Evolutionary conservation across 2,888 invertebrate genomes (phyloP), one percentile per base, ranked within the genome.

Genomic region (Magallana nippona): DNA sequence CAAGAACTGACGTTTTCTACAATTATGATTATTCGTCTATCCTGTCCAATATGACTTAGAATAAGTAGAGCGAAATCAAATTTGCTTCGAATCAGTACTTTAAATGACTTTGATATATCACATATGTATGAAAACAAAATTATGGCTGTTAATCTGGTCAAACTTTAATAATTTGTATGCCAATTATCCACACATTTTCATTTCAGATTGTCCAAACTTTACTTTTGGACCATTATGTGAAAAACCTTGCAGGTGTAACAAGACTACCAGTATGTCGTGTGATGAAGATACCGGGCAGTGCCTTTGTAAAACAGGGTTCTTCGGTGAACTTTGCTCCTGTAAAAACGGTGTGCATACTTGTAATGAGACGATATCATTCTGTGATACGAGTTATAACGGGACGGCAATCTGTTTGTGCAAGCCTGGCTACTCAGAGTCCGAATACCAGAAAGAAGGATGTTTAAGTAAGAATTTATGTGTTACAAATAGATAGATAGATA

Each of bases 171-270:
- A 44, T 3, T 44, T 44, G 3, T 8, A 44, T 44, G 44, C 44
- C 44, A 3, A 5, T 44, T 44, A 0, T 44, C 44, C 8, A 44
- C 44, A 44, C 44, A 8, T 78, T 78, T 2, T 44, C 11, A 27
- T 32, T 78, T 17, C 57, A 82, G 82, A 82, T n/a, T 82, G 82
- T 13, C 71, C 63, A 11, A 56, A 82, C 5, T 82, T 27, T 27
- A 63, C 62, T 55, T 71, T 60, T 56, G 82, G 82, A 71, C 11
- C 17, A 22, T 10, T n/a, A 1, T 82, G 82, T 71, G 60, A 19
- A 44, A 22, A 63, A 1, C 55, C 10, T 13, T 81, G 81, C 19
- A 15, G 5, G 44, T 81, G 81, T 17, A 56, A 55, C 63, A 17
- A 55, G 13, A 62, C 44, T n/a, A 81, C 44, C 63, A 63, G 62